phyloP scores from a whole-genome alignment of 1,140 invertebrate genomes.

The Lepidostoma basale region DNA sequence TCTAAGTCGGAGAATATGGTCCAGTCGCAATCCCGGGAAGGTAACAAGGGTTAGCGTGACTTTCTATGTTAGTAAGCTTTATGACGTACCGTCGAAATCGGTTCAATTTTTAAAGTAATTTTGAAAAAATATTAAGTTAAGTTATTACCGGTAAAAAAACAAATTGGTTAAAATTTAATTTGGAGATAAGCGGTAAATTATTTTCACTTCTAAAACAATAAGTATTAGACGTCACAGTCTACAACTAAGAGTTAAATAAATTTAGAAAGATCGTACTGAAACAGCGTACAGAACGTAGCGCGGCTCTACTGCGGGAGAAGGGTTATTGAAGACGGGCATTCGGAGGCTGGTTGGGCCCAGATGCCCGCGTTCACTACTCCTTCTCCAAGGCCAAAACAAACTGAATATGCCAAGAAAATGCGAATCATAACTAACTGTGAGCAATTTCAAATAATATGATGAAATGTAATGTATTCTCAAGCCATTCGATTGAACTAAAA shows the following conservation, averaged over 20 bases:
- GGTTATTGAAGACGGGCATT: constrained; percentile 39
- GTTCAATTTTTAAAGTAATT: no score
- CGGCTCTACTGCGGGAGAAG: constrained; percentile 45
- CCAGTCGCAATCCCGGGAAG: no score
- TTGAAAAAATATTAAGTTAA: no score
- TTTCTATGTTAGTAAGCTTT: no score
- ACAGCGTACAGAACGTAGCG: constrained; percentile 42
- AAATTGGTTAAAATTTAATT: constrained; percentile 20
- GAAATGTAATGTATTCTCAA: constrained; percentile 37
- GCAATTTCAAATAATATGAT: constrained; percentile 43
- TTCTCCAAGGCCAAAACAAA: constrained; percentile 42
- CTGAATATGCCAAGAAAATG: constrained; percentile 44
- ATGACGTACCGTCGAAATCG: no score
- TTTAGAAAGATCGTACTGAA: constrained; percentile 34
- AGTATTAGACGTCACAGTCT: constrained; percentile 46
- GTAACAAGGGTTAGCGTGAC: no score
- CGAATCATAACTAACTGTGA: constrained; percentile 46
- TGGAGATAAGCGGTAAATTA: constrained; percentile 7
- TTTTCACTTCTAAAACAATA: constrained; percentile 41
- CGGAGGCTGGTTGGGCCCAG: neutral
- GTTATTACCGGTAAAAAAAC: no score
- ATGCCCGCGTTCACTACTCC: constrained; percentile 41
- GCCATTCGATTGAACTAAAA: constrained; percentile 40
- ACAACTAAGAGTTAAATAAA: constrained; percentile 43
- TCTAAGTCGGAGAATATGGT: no score